phyloP scores from a whole-genome alignment of 2,888 invertebrate genomes.

The Invenusta paracnida region DNA sequence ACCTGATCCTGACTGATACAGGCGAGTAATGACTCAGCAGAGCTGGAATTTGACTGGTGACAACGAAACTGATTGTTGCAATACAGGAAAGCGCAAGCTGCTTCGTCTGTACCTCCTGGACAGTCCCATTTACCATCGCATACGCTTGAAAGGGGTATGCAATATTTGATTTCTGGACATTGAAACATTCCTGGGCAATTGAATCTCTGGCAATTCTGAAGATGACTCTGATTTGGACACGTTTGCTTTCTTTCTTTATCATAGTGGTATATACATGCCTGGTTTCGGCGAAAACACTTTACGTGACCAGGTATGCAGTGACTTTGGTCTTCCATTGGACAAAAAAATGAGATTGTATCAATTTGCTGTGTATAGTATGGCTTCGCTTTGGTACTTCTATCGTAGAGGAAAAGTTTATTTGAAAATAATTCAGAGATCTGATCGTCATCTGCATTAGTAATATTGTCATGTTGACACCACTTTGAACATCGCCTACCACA shows the following conservation, averaged over 20 bases:
- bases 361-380: too few species aligned
- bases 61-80: not conserved
- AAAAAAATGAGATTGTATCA: not conserved
- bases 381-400: not conserved
- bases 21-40: too few species aligned
- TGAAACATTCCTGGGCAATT: conserved; percentile 41
- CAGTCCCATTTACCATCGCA: conserved; percentile 41
- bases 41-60: not conserved
- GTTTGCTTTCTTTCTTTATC: not conserved
- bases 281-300: conserved; percentile 33
- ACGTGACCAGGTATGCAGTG: not conserved
- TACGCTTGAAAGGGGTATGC: conserved; percentile 14
- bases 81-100: not conserved
- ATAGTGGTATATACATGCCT: conserved; percentile 40
- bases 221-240: conserved; percentile 41
- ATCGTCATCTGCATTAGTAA: not conserved
- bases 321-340: not conserved
- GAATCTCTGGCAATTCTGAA: conserved; percentile 22
- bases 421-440: too few species aligned
- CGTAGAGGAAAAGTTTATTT: too few species aligned
- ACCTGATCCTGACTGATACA: conserved; percentile 30
- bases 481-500: not conserved
- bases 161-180: conserved; percentile 17
- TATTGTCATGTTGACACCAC: not conserved
- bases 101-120: conserved; percentile 40